These are phyloP conservation scores for Tyrophagus putrescentiae DNA, from an alignment of 1,140 invertebrate genomes.

Conservation along the genomic window DNA sequence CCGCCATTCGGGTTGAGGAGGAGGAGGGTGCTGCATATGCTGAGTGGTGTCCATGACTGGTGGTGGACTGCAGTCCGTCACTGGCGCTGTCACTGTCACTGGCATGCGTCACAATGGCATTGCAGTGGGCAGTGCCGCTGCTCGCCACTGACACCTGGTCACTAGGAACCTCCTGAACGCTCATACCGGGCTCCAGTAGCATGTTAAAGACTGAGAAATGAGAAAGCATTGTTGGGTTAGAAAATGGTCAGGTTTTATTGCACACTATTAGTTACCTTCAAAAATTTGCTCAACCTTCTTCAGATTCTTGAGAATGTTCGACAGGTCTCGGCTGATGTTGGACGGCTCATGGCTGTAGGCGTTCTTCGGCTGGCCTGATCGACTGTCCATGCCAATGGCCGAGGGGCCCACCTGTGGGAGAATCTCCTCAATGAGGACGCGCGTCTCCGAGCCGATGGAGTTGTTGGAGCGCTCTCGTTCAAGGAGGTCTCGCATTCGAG, in stretches of 20 bases:
- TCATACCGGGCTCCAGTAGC: background rate
- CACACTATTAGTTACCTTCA: constrained; percentile 35
- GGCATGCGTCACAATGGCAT: background rate
- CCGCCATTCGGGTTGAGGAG: no score
- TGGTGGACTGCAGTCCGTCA: no score
- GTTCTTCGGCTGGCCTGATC: background rate
- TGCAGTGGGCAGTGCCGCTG: background rate
- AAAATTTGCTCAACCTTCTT: constrained; percentile 44
- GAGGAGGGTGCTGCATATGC: no score
- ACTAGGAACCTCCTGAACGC: background rate
- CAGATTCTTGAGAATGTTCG: constrained; percentile 43
- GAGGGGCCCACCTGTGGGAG: constrained; percentile 27
- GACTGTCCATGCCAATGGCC: background rate
- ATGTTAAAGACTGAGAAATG: constrained; percentile 3
- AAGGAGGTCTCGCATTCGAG: constrained; percentile 31
- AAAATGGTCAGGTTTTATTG: constrained; percentile 3
- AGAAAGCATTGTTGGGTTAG: background rate
- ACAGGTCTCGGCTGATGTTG: constrained; percentile 37
- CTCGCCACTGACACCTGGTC: background rate
- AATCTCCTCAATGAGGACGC: constrained; percentile 33
- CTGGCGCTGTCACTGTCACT: background rate
- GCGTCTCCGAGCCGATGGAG: constrained; percentile 31
- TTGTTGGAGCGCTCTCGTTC: constrained; percentile 32
- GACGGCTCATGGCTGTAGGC: constrained; percentile 24
- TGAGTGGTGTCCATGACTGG: no score